Conservation (phyloP, 2,888 invertebrate genomes). For the Syrphus vitripennis region DNA sequence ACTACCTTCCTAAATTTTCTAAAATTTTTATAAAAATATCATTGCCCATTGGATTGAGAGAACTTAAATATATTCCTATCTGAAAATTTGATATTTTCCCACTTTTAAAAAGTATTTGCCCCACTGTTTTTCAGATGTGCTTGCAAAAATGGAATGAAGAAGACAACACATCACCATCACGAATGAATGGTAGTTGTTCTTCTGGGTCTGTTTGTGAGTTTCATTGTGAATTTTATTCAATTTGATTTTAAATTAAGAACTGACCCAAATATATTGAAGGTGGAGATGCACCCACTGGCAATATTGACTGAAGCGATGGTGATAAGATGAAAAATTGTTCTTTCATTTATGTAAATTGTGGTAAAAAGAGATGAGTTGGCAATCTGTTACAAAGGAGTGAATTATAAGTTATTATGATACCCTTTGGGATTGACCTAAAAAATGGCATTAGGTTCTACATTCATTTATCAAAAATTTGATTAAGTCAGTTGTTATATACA, state of each 20-base stretch:
- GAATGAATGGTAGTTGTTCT: not conserved
- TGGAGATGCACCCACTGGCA: not conserved
- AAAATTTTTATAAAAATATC: too few species aligned
- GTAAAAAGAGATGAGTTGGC: constrained; percentile 6
- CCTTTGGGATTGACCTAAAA: not conserved
- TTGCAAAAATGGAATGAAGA: not conserved
- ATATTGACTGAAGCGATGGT: not conserved
- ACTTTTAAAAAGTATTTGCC: not conserved
- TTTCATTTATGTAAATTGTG: not conserved
- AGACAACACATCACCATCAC: not conserved
- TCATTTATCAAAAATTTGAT: not conserved
- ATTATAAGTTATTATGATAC: not conserved
- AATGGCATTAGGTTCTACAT: too few species aligned
- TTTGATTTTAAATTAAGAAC: constrained; percentile 17
- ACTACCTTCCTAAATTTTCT: too few species aligned
- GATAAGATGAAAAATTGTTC: not conserved
- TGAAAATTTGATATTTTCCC: not conserved
- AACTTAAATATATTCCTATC: too few species aligned
- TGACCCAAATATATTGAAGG: constrained; percentile 25
- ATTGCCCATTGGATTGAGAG: too few species aligned
- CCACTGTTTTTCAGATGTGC: not conserved
- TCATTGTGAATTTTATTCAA: constrained; percentile 26
- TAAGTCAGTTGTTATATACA: not conserved
- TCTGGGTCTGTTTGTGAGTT: not conserved
- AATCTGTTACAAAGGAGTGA: not conserved